A percentile compares a stretch with the other conserved stretches of the same genome.
phyloP scores from a whole-genome alignment of 2,797 vertebrate species.

The Squalus acanthias region DNA sequence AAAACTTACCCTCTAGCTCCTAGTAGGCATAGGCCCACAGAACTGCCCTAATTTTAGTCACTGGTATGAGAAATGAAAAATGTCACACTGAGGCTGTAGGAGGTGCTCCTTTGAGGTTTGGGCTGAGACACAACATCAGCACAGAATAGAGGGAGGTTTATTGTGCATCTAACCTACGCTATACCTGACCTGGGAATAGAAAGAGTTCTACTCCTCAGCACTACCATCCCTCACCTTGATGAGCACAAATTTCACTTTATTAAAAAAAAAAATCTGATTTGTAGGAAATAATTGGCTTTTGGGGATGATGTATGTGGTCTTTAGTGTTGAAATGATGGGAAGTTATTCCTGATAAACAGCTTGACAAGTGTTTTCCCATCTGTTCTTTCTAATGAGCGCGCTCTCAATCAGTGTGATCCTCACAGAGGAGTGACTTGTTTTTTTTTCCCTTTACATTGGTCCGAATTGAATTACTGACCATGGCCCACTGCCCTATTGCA shows the following conservation, averaged over 20 bases:
- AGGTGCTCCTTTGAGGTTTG: background rate
- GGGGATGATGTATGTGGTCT: background rate
- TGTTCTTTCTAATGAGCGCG: background rate
- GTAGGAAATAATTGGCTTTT: background rate
- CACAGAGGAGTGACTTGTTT: background rate
- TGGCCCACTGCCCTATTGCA: background rate
- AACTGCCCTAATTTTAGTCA: background rate
- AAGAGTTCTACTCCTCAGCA: background rate
- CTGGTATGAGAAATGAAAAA: background rate
- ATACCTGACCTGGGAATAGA: background rate
- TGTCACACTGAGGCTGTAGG: background rate
- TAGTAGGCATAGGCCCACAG: background rate
- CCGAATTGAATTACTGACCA: background rate
- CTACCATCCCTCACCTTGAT: background rate
- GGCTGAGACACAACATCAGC: background rate
- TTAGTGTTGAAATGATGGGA: constrained; percentile 22
- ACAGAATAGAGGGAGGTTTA: background rate
- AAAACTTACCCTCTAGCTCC: background rate
- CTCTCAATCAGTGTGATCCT: background rate
- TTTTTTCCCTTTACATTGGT: background rate
- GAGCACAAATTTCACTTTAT: background rate
- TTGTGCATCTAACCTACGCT: background rate
- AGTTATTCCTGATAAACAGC: background rate
- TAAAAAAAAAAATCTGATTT: background rate
- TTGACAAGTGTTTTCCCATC: constrained; percentile 6